phyloP scores from a whole-genome alignment of 2,113 vertebrate species.

The Uropsilus gracilis region DNA sequence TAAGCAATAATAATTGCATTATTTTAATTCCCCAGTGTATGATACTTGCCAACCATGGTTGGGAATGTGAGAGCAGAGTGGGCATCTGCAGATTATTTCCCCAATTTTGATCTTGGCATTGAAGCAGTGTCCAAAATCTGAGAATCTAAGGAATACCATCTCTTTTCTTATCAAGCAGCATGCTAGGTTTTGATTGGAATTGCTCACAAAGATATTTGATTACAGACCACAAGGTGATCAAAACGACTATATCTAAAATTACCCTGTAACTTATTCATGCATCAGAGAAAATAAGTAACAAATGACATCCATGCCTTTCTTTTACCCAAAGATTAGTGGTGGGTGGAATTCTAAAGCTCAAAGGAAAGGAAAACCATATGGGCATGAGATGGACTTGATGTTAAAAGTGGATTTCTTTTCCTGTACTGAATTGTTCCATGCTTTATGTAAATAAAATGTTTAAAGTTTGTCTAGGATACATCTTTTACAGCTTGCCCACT shows the following conservation, averaged over 20 bases:
- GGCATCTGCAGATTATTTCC: not conserved
- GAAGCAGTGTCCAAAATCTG: not conserved
- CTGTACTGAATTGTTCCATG: conserved; percentile 6
- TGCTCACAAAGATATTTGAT: not conserved
- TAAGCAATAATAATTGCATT: not conserved
- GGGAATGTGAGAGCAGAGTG: not conserved
- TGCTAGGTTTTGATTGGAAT: not conserved
- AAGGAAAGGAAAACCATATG: conserved; percentile 47
- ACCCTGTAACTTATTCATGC: not conserved
- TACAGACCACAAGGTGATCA: not conserved
- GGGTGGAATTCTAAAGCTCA: conserved; percentile 31
- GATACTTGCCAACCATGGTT: not conserved
- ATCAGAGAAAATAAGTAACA: conserved; percentile 22
- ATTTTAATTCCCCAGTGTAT: not conserved
- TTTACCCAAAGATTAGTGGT: conserved; percentile 25
- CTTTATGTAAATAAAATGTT: conserved; percentile 47
- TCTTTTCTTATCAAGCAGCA: not conserved
- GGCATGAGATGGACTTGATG: conserved; percentile 39
- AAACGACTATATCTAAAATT: conserved; percentile 17
- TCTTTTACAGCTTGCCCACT: conserved; percentile 12
- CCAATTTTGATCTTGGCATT: not conserved
- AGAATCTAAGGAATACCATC: not conserved
- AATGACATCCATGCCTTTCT: not conserved
- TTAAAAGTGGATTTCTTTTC: conserved; percentile 62
- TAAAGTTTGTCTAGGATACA: conserved; percentile 35